Conservation (phyloP, 2,888 invertebrate species). For the Cactoblastis cactorum region DNA sequence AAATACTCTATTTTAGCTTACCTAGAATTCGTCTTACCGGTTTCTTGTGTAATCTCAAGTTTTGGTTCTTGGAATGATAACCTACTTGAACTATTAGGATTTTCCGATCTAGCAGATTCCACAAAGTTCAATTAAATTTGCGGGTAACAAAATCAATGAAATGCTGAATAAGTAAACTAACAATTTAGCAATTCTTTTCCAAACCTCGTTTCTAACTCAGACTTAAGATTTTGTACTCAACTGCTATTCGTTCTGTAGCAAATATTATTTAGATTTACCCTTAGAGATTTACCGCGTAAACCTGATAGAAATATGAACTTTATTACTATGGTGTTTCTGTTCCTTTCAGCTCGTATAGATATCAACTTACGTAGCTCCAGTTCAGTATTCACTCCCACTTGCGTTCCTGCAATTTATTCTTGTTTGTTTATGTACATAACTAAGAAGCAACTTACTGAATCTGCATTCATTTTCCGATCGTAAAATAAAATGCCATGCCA, state of each 20-base stretch:
- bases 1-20: no score
- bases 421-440: background rate
- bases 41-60: no score
- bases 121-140: no score
- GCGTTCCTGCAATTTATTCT: background rate
- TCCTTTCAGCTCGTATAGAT: background rate
- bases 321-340: background rate
- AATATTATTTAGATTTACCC: background rate
- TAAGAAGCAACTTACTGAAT: no score
- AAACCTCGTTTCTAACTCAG: background rate
- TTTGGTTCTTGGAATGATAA: no score
- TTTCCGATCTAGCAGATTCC: no score
- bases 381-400: background rate
- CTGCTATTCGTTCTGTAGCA: background rate
- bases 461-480: no score
- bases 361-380: constrained; percentile 4
- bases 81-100: no score
- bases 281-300: background rate
- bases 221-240: background rate
- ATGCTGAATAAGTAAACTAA: background rate
- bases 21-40: no score
- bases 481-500: no score
- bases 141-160: background rate
- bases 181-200: background rate
- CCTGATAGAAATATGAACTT: background rate